Base-by-base conservation (phyloP, 2,113 vertebrate species). In the Oncorhynchus mykiss region DNA sequence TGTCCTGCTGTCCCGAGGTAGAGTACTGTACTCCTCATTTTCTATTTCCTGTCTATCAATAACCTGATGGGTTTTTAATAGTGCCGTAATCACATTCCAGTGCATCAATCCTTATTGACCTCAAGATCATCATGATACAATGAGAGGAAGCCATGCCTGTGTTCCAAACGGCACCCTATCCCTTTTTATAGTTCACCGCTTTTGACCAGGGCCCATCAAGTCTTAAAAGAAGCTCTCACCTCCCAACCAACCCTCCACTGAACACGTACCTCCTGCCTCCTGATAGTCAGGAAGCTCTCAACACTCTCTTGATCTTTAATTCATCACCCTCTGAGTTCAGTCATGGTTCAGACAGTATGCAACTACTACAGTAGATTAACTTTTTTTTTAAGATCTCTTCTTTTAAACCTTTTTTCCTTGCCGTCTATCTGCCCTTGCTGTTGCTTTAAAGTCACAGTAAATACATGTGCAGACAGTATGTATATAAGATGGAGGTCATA, bases 1-100 rank as follows among this genome's bases (percentile, higher is more conserved):
- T 99, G 77, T 99, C 96, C 78, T 97, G 96, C 76, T 95, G 95
- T 82, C 97, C 98, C 3, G 97, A 99, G 96, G 98, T 99, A 95
- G 27, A 45, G 39, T 45, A 45, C 9, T 11, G 39, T 45, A 45
- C 39, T 45, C 9, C 39, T 5, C 45, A 8, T 9, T 51, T 16
- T 75, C 66, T 12, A 48, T 70, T 1, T 11, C 39, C 39, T 45
- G 39, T 45, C 39, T 71, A 18, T 57, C 64, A 12, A 45, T 39
- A 69, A 5, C 18, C 20, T 39, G 20, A 7, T 20, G 29, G 12
- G 60, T 60, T 16, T 22, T 16, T 22, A 64, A 25, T 25, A 25
- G 22, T 25, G 11, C 22, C 1, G 7, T 39, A 39, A 39, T 39
- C 39, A 45, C 39, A n/a, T 25, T 22, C 8, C 16, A 64, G 12